Evolutionary conservation across 2,888 invertebrate species (phyloP), one percentile per base, ranked within the genome.

Genomic region (Caprella mutica): DNA sequence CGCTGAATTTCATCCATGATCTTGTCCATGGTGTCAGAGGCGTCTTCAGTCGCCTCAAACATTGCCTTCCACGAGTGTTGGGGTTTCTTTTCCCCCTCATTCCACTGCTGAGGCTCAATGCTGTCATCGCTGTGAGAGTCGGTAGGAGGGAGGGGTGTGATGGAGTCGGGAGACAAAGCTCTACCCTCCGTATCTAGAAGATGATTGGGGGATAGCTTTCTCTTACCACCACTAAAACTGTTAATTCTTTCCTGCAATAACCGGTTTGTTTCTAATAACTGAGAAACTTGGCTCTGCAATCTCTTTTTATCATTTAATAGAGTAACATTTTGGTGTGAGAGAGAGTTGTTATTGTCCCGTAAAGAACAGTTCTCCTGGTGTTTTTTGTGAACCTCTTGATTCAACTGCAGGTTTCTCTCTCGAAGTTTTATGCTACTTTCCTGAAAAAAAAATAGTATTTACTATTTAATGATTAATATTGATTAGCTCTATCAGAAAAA

Each of bases 371-470:
- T 62, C 43, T 65, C 65, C 30, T 65, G 65, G 51, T 65, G 65
- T 24, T 65, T 65, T 4, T 55, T 43, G 43, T 65, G 65, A 23
- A 65, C 58, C 42, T 65, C 65, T 12, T 65, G 65, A 39, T 65
- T 65, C 40, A 65, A 46, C 46, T 61, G 59, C 12, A 65, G 54
- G 44, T 65, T 65, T 43, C 59, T 61, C 52, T 65, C 65, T 17
- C 65, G 46, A n/a, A 65, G 54, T 29, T 62, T 61, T 38, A 65
- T 65, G 50, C 61, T 65, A 40, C 58, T 61, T 44, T 65, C 65
- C 62, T 64, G 57, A 23, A 26, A 39, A 17, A 39, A 26, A 24
- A 26, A 5, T 21, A 9, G 21, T 21, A 40, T 33, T n/a, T n/a
- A n/a, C n/a, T n/a, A n/a, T n/a, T n/a, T n/a, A n/a, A n/a, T n/a